Conservation (phyloP, 2,113 vertebrate species). For the Neopipo cinnamomea region DNA sequence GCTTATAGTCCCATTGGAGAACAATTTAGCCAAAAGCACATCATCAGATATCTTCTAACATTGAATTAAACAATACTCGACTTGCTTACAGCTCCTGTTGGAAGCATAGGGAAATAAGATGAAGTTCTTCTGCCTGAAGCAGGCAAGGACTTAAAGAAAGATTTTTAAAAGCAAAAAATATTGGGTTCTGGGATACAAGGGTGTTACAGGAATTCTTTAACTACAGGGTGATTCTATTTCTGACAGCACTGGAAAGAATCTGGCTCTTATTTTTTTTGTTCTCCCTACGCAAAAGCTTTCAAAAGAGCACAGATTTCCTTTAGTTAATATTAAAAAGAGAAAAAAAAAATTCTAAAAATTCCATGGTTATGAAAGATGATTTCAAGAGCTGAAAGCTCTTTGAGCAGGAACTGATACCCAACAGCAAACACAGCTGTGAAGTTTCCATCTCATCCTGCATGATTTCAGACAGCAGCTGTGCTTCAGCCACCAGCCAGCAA, state of each 20-base stretch:
- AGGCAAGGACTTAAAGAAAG: not conserved
- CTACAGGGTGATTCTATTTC: not conserved
- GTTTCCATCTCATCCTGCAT: not conserved
- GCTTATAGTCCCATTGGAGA: not conserved
- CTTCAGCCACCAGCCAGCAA: not conserved
- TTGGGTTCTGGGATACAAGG: not conserved
- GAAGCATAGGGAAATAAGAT: not conserved
- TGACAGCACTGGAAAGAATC: not conserved
- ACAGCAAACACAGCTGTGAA: conserved; percentile 18
- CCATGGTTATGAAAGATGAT: not conserved
- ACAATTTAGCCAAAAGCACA: not conserved
- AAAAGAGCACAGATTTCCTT: not conserved
- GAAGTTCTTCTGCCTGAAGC: not conserved
- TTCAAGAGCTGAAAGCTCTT: not conserved
- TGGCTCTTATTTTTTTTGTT: not conserved
- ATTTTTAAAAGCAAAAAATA: not conserved
- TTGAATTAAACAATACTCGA: not conserved
- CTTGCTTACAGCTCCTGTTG: not conserved
- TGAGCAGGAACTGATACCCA: not conserved
- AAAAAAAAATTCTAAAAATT: not conserved
- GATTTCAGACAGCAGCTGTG: not conserved
- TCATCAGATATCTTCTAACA: not conserved
- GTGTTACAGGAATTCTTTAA: not conserved
- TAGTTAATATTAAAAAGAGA: not conserved
- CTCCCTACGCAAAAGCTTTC: not conserved